Evolutionary conservation across 2,888 invertebrate genomes (phyloP).

Genomic region (Podabrus alpinus): DNA sequence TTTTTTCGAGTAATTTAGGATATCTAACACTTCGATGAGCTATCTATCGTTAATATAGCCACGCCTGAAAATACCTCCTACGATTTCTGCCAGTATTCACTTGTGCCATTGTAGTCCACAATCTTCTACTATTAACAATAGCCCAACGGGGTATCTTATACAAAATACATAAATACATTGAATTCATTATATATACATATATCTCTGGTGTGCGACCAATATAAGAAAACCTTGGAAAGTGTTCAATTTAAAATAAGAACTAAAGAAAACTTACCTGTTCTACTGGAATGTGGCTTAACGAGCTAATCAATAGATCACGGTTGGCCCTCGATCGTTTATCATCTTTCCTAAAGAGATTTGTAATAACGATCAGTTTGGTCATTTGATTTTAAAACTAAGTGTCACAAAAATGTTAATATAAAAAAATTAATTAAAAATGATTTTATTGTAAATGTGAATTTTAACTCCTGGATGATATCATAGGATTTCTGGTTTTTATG

Average conservation of each 20-base stretch:
- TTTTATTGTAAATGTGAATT: background rate
- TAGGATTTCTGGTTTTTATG: constrained; percentile 1
- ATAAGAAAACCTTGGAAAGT: constrained; percentile 16
- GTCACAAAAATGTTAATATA: constrained; percentile 47
- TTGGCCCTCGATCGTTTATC: constrained; percentile 56
- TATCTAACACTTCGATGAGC: constrained; percentile 50
- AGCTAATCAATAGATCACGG: constrained; percentile 60
- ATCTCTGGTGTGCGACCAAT: constrained; percentile 48
- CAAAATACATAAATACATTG: constrained; percentile 59
- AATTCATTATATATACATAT: constrained; percentile 57
- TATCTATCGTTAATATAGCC: constrained; percentile 47
- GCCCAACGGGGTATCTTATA: constrained; percentile 56
- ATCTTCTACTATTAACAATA: constrained; percentile 56
- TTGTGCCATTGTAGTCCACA: constrained; percentile 53
- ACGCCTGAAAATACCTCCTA: constrained; percentile 52
- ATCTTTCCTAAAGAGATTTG: constrained; percentile 56
- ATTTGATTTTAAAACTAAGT: constrained; percentile 49
- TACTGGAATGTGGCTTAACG: constrained; percentile 54
- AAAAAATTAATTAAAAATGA: constrained; percentile 32
- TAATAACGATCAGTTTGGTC: constrained; percentile 52
- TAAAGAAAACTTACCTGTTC: constrained; percentile 42
- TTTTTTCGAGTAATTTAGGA: constrained; percentile 48
- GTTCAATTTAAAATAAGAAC: constrained; percentile 35
- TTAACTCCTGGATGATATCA: constrained; percentile 3
- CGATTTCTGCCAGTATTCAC: constrained; percentile 51